These are phyloP conservation scores for Neolamprologus falcicula DNA, from an alignment of 2,113 vertebrate genomes.

Conservation along the genomic window DNA sequence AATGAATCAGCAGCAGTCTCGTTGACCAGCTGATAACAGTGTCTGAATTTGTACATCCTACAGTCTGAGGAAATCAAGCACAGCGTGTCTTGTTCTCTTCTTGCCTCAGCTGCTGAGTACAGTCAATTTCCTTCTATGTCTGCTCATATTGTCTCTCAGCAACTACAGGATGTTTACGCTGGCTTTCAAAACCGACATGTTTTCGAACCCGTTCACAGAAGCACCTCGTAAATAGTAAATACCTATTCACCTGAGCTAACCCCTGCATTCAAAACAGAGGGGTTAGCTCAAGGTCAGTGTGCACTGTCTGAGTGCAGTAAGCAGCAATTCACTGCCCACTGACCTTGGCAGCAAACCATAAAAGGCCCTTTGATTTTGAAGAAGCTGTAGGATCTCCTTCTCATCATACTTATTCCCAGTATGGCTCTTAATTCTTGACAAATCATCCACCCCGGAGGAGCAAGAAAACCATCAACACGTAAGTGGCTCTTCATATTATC, in stretches of 20 bases:
- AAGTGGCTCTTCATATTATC: background rate
- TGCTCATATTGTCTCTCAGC: background rate
- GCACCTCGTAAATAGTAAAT: background rate
- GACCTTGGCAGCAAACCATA: background rate
- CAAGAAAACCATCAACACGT: background rate
- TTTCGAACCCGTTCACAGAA: background rate
- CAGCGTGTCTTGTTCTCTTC: background rate
- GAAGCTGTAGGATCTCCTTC: background rate
- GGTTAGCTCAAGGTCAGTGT: background rate
- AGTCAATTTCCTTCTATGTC: background rate
- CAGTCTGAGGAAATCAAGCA: background rate
- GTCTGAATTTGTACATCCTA: background rate
- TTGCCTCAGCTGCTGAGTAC: background rate
- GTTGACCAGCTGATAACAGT: background rate
- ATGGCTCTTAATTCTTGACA: background rate
- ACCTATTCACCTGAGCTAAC: background rate
- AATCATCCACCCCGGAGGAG: background rate
- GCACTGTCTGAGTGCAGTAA: fast-evolving
- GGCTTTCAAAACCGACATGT: background rate
- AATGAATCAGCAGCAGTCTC: slow-evolving; percentile 3
- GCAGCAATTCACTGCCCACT: background rate
- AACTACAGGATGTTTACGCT: background rate
- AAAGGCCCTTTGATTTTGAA: background rate
- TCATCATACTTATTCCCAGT: background rate
- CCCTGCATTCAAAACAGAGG: background rate